Conservation (phyloP, 1,140 invertebrate species). For the Zaprionus camerounensis region DNA sequence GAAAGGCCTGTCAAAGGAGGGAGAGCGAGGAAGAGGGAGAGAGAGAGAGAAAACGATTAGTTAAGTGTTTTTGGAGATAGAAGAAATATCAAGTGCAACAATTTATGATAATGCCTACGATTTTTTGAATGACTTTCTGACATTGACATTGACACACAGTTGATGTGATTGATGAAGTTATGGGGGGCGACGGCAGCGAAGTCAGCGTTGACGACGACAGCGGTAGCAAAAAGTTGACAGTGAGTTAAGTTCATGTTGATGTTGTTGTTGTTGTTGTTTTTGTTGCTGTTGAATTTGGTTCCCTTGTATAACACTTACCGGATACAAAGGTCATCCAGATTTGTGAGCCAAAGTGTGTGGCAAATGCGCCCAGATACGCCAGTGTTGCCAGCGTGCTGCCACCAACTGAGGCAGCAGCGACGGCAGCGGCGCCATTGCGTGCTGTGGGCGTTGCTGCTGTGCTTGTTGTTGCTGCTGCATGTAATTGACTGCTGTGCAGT, state of each 20-base stretch:
- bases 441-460: constrained; percentile 20
- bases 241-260: not conserved
- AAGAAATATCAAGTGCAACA: not conserved
- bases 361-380: constrained; percentile 90
- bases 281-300: not conserved
- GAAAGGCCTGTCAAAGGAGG: constrained; percentile 87
- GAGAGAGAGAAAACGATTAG: constrained; percentile 3
- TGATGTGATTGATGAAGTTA: constrained; percentile 20
- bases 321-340: constrained; percentile 96
- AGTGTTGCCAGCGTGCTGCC: constrained; percentile 85
- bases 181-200: constrained; percentile 11
- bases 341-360: constrained; percentile 91
- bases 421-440: constrained; percentile 6
- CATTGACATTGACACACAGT: constrained; percentile 12
- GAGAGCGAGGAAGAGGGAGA: not conserved
- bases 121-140: constrained; percentile 22
- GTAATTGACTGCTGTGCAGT: constrained; percentile 28
- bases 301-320: constrained; percentile 85
- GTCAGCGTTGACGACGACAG: constrained; percentile 7
- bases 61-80: not conserved
- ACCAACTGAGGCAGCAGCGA: not conserved
- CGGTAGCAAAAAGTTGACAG: not conserved
- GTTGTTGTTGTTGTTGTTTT: not conserved
- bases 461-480: constrained; percentile 4
- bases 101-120: constrained; percentile 44